Evolutionary conservation across 2,113 vertebrate species (phyloP), one percentile per base, ranked within the genome.

Genomic region (Elephantulus edwardii): DNA sequence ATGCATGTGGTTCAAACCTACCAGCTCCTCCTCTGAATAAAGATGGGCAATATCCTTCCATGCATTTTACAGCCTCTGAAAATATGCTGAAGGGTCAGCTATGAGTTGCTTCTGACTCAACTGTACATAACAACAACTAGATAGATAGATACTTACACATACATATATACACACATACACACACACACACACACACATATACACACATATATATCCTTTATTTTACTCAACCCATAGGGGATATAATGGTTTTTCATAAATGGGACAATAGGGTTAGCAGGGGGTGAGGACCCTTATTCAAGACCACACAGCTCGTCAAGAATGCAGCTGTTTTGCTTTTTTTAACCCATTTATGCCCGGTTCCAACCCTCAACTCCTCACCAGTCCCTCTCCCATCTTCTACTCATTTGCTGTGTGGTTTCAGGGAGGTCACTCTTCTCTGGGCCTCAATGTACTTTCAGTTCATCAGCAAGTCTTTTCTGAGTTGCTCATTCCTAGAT

Each of bases 161-260:
- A n/a, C n/a, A n/a, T n/a, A n/a, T n/a, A n/a, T n/a, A n/a, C n/a
- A n/a, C n/a, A n/a, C n/a, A n/a, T n/a, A n/a, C n/a, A n/a, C n/a
- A n/a, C n/a, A n/a, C n/a, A n/a, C n/a, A n/a, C n/a, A n/a, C n/a
- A n/a, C n/a, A n/a, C n/a, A n/a, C n/a, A n/a, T n/a, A n/a, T n/a
- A n/a, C n/a, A n/a, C n/a, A n/a, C n/a, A 3, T 0, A 3, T 6
- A 13, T 13, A 24, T 12, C 16, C 16, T 74, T 46, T 16, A 13
- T 74, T 52, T 76, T 20, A 26, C 9, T 13, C 35, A 26, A 17
- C 35, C 44, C n/a, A 6, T 16, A 14, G 74, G 48, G 20, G 3
- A n/a, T 74, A 44, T 9, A 46, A 35, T 62, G 2, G 30, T 13
- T 8, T 72, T 76, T 83, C 74, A 33, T 56, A 68, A 68, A 54